These are phyloP conservation scores for Morinoia aosen DNA, from an alignment of 2,888 invertebrate species.

Conservation along the genomic window DNA sequence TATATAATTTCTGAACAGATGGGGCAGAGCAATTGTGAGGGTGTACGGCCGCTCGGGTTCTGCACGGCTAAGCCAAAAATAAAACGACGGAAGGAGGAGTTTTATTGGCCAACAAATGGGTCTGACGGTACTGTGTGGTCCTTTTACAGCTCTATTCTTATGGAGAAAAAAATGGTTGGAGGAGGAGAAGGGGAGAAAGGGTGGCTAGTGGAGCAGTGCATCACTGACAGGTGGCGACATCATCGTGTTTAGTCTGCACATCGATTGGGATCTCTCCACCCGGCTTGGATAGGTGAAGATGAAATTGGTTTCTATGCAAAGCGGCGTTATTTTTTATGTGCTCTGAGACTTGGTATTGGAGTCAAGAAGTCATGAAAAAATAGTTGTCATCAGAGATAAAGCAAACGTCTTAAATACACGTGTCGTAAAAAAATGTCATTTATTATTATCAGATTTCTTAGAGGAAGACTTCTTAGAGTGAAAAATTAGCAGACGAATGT, in stretches of 20 bases:
- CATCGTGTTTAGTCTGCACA: not conserved
- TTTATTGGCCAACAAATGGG: conserved; percentile 12
- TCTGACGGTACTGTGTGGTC: not conserved
- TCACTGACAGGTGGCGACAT: not conserved
- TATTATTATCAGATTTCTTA: no score
- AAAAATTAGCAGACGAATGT: no score
- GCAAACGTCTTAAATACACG: no score
- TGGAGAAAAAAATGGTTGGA: not conserved
- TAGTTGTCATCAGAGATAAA: no score
- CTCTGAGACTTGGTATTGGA: no score
- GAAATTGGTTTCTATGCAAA: no score
- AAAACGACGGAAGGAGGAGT: not conserved
- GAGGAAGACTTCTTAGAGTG: no score
- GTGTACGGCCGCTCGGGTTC: not conserved
- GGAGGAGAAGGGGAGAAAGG: not conserved
- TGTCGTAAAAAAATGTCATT: no score
- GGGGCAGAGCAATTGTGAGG: not conserved
- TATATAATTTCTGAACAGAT: not conserved
- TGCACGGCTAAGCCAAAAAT: not conserved
- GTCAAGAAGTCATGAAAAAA: no score
- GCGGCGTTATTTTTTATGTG: no score
- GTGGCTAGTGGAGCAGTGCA: not conserved
- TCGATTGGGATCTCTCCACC: not conserved
- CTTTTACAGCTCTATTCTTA: not conserved
- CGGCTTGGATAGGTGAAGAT: no score